phyloP scores from a whole-genome alignment of 2,888 invertebrate genomes.

The Acleris emargana region DNA sequence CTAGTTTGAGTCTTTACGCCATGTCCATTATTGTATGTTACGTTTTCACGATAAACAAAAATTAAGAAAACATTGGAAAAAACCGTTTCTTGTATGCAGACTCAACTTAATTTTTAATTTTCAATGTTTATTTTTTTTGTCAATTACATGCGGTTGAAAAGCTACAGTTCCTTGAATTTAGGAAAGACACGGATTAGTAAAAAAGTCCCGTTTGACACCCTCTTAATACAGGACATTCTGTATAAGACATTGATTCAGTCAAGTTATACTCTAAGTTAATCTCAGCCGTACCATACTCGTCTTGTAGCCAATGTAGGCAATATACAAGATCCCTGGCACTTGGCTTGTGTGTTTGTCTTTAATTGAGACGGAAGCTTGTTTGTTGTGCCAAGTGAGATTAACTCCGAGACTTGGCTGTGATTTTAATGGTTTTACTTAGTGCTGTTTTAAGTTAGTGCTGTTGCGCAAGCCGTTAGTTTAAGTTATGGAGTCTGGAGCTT shows the following conservation, averaged over 20 bases:
- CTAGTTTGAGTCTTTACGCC: too few species aligned
- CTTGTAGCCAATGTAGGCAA: conserved; percentile 4
- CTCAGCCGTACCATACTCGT: neutral
- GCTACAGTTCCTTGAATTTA: too few species aligned
- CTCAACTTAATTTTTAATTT: too few species aligned
- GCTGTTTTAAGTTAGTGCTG: conserved; percentile 20
- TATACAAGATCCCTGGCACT: conserved; percentile 16
- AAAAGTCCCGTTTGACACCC: too few species aligned
- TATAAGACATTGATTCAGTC: neutral
- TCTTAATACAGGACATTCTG: too few species aligned
- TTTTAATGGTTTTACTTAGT: conserved; percentile 36
- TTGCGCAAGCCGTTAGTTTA: neutral
- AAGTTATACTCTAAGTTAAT: conserved; percentile 2
- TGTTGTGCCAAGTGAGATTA: conserved; percentile 36
- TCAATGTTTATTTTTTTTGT: too few species aligned
- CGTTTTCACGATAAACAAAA: too few species aligned
- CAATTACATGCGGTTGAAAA: too few species aligned
- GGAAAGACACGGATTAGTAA: too few species aligned
- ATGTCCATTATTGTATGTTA: too few species aligned
- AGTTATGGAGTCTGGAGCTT: conserved; percentile 2
- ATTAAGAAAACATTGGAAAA: too few species aligned
- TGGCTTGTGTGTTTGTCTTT: conserved; percentile 32
- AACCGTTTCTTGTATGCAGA: too few species aligned
- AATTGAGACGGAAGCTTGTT: conserved; percentile 33
- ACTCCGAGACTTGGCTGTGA: conserved; percentile 35